Evolutionary conservation across 2,113 vertebrate genomes (phyloP).

Genomic region (Xyliphius kryptos): DNA sequence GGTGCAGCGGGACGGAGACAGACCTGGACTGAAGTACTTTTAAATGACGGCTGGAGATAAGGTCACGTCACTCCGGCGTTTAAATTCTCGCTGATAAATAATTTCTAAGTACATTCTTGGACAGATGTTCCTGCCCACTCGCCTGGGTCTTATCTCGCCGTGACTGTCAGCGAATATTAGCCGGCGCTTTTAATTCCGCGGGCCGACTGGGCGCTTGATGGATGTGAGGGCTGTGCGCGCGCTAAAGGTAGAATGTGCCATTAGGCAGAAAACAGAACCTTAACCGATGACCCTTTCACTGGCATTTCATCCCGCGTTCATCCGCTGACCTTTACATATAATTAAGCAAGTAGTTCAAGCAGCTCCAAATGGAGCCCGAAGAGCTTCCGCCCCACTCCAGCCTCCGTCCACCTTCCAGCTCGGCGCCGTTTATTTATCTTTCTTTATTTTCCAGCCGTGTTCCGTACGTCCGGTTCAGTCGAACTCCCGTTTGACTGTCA

Average conservation of each 20-base stretch:
- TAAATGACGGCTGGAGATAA: not conserved
- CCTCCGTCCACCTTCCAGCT: no score
- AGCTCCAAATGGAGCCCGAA: slow-evolving; percentile 56
- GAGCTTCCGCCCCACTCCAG: slow-evolving; percentile 40
- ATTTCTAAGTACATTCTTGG: slow-evolving; percentile 25
- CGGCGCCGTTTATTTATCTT: no score
- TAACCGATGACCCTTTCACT: slow-evolving; percentile 42
- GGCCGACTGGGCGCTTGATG: slow-evolving; percentile 39
- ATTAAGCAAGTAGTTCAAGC: slow-evolving; percentile 62
- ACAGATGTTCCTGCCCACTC: slow-evolving; percentile 18
- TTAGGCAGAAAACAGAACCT: slow-evolving; percentile 44
- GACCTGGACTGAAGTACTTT: not conserved
- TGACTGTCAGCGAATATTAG: slow-evolving; percentile 33
- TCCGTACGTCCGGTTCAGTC: no score
- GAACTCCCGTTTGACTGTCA: no score
- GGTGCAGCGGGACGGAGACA: not conserved
- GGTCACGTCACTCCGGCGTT: not conserved
- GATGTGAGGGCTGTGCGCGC: slow-evolving; percentile 33
- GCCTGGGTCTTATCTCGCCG: slow-evolving; percentile 7
- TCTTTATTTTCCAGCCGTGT: no score
- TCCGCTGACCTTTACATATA: slow-evolving; percentile 58
- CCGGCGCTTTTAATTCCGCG: slow-evolving; percentile 32
- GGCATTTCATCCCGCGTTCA: slow-evolving; percentile 40
- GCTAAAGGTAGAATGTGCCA: slow-evolving; percentile 36
- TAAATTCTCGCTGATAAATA: slow-evolving; percentile 15